Conservation (phyloP, 2,113 vertebrate genomes). For the Catagonus wagneri region DNA sequence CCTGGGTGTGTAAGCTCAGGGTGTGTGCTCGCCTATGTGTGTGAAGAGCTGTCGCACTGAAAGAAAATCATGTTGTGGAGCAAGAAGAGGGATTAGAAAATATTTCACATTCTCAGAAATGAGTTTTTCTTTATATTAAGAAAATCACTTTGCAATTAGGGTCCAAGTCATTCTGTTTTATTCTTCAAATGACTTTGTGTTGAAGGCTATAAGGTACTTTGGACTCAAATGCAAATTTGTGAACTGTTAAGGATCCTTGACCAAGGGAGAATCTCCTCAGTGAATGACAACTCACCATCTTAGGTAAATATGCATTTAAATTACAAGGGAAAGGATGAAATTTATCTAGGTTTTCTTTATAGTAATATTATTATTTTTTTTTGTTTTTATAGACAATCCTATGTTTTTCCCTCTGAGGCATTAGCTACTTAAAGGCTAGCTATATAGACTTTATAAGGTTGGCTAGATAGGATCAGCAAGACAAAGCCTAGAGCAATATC, state of each 20-base stretch:
- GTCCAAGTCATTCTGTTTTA: conserved; percentile 61
- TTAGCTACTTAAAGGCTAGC: not conserved
- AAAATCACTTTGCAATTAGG: conserved; percentile 58
- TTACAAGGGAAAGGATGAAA: conserved; percentile 45
- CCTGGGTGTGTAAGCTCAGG: not conserved
- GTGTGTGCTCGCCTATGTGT: not conserved
- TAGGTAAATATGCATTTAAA: conserved; percentile 71
- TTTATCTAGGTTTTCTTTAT: conserved; percentile 15
- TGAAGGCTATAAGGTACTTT: conserved; percentile 61
- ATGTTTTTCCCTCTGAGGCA: not conserved
- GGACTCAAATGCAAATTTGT: conserved; percentile 63
- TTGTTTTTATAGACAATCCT: conserved; percentile 48
- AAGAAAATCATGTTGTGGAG: not conserved
- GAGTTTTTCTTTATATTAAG: conserved; percentile 39
- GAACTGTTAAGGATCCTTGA: conserved; percentile 67
- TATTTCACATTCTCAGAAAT: conserved; percentile 50
- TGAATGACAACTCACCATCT: conserved; percentile 41
- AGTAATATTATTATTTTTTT: conserved; percentile 28
- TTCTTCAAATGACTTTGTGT: conserved; percentile 51
- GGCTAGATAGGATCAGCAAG: not conserved
- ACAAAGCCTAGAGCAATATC: not conserved
- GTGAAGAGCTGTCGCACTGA: conserved; percentile 2
- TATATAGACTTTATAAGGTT: not conserved
- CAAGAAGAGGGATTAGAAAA: conserved; percentile 34
- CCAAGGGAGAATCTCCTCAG: conserved; percentile 50